Base-by-base conservation (phyloP, 2,888 invertebrate species). In the Poecilus cupreus region DNA sequence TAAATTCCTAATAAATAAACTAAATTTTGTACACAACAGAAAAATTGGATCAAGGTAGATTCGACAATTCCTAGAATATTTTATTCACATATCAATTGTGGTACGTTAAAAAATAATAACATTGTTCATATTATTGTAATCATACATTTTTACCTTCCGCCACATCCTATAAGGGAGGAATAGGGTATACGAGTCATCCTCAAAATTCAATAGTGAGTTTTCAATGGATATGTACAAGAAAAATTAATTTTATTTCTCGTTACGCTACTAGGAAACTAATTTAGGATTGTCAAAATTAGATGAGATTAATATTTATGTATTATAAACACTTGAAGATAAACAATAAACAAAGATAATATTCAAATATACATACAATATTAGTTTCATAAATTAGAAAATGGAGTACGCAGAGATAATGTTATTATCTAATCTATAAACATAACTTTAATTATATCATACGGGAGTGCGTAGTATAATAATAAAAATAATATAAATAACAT, bases 1-100 rank as follows among this genome's bases (percentile, higher is more conserved):
- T 26, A 60, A 60, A 60, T 26, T 13, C 6, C 11, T 11, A 60
- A 26, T 60, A 60, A 60, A 60, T 60, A 13, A n/a, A 26, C 8
- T 3, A 24, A 60, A 60, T 24, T 60, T 26, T 60, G 26, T 60
- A 11, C 22, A 11, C 54, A 54, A 54, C 18, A 18, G 32, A 60
- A 60, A 60, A 60, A n/a, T 60, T 60, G 26, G 60, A 60, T 60
- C 60, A 60, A 60, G 60, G 51, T 51, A 18, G n/a, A 0, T 43
- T 3, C n/a, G 1, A 11, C n/a, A 43, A 43, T 43, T 43, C 43
- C 11, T 1, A 11, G 0, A 10, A 43, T 43, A 43, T 43, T 43
- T 43, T 43, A 11, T 43, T 2, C 4, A 0, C 1, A 32, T 6
- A 32, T 6, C 5, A 32, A 32, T 32, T 32, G 4, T 32, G 5